Conservation (phyloP, 2,888 invertebrate genomes). For the Eustalomyia histrio region DNA sequence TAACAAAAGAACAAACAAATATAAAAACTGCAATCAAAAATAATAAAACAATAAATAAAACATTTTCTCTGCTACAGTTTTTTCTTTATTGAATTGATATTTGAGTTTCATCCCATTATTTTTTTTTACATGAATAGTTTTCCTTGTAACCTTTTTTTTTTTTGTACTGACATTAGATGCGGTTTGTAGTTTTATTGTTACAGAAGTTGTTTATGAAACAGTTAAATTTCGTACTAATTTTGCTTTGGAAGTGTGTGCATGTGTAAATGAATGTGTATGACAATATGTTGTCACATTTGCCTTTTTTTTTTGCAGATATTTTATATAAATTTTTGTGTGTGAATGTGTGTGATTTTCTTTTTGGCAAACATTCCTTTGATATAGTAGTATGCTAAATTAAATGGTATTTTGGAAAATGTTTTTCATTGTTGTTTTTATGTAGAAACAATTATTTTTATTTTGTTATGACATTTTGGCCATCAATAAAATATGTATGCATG, state of each 20-base stretch:
- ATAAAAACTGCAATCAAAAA: neutral
- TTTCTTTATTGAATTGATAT: neutral
- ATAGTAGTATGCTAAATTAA: neutral
- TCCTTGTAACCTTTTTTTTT: neutral
- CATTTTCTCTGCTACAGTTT: neutral
- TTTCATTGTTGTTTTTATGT: conserved; percentile 1
- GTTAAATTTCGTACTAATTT: neutral
- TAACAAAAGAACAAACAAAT: neutral
- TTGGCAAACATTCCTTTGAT: neutral
- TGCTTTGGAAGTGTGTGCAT: neutral
- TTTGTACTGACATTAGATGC: neutral
- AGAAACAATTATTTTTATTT: neutral
- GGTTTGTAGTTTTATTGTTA: neutral
- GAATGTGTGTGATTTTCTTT: neutral
- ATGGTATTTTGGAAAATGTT: neutral
- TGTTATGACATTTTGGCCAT: neutral
- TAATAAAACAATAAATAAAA: neutral
- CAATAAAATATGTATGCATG: neutral
- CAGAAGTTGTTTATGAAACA: neutral
- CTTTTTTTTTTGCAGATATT: neutral
- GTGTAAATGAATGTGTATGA: conserved; percentile 6
- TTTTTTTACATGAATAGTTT: conserved; percentile 34
- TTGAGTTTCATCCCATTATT: neutral
- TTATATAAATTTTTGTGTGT: no score
- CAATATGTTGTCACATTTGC: conserved; percentile 28